Conservation (phyloP, 2,797 vertebrate genomes). For the Pelobates cultripes region DNA sequence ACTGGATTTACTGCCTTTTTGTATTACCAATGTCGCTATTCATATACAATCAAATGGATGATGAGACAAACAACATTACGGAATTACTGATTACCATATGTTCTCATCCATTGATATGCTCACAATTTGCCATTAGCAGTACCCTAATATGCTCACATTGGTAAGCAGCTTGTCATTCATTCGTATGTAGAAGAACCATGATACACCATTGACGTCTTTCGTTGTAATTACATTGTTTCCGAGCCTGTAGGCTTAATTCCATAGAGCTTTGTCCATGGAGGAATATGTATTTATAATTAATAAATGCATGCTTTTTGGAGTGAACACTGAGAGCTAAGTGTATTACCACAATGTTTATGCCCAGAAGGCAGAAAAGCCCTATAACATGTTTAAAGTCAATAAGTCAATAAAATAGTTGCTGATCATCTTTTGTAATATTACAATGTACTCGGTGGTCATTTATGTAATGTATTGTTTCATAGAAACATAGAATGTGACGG, state of each 20-base stretch:
- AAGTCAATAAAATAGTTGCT: not conserved
- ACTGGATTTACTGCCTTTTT: no score
- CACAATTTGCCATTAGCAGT: no score
- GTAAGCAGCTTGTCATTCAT: not conserved
- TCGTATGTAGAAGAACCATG: not conserved
- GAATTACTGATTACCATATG: no score
- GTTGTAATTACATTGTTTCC: not conserved
- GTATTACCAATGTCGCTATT: no score
- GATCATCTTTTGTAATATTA: not conserved
- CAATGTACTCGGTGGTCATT: not conserved
- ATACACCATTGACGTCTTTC: not conserved
- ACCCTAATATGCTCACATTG: no score
- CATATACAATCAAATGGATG: no score
- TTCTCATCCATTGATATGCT: no score
- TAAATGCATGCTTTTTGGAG: not conserved
- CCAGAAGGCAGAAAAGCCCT: not conserved
- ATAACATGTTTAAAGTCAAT: no score
- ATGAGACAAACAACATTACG: no score
- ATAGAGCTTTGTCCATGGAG: not conserved
- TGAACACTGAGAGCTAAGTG: not conserved
- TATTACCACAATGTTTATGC: not conserved
- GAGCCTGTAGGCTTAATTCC: not conserved
- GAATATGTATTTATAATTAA: not conserved
- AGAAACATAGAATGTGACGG: no score
- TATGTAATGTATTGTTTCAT: not conserved